Evolutionary conservation across 2,888 invertebrate species (phyloP).

Genomic region (Ommatoiulus sabulosus): DNA sequence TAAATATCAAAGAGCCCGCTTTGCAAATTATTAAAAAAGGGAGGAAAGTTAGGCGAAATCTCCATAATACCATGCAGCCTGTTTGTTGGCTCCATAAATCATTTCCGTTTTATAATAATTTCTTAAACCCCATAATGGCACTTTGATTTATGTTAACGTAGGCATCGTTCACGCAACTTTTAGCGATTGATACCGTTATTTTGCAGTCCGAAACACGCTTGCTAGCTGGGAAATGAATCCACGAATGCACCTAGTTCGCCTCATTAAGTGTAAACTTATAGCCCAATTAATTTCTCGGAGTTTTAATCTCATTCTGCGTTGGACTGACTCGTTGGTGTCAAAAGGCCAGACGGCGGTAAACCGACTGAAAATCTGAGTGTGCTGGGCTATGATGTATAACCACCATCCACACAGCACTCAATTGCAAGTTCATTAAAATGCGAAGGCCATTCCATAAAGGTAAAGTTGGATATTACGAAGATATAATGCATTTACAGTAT

Average conservation of each 20-base stretch:
- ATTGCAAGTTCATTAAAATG: too few relatives aligned
- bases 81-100: neutral
- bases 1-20: slow-evolving; percentile 4
- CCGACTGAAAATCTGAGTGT: neutral
- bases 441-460: too few relatives aligned
- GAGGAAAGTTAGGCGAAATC: neutral
- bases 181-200: neutral
- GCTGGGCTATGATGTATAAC: neutral
- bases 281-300: neutral
- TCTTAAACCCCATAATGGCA: neutral
- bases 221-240: neutral
- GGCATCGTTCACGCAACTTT: neutral
- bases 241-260: neutral
- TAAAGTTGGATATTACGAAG: too few relatives aligned
- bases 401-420: too few relatives aligned
- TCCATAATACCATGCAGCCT: neutral
- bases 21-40: neutral
- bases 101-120: neutral
- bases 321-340: neutral
- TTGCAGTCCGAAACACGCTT: neutral
- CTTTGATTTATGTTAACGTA: neutral
- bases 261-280: neutral
- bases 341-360: neutral
- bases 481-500: too few relatives aligned
- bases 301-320: neutral